These are phyloP conservation scores for Mormyrus proboscirostris DNA, from an alignment of 2,797 vertebrate genomes.

Conservation along the genomic window DNA sequence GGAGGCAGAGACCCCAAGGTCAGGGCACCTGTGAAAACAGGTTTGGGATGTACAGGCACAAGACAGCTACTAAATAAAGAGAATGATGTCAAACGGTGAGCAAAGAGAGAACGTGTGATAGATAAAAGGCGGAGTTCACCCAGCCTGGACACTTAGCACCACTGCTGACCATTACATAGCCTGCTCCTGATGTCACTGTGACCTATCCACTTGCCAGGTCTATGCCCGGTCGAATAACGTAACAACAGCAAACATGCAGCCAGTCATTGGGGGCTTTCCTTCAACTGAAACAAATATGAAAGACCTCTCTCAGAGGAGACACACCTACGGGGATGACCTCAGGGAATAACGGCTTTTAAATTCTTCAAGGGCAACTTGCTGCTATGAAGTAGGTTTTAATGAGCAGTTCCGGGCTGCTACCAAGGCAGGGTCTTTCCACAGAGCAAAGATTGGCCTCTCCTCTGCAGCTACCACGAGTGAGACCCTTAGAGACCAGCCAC, in stretches of 20 bases:
- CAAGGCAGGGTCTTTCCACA: background rate
- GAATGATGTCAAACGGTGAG: conserved; percentile 6
- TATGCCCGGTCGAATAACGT: background rate
- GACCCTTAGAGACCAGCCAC: background rate
- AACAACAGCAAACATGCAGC: background rate
- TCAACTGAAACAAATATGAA: conserved; percentile 7
- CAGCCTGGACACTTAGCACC: background rate
- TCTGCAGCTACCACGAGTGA: background rate
- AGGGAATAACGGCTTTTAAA: background rate
- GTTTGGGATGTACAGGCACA: background rate
- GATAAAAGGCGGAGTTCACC: background rate
- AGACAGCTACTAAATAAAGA: background rate
- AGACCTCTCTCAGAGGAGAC: background rate
- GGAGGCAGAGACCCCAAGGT: background rate
- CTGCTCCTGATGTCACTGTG: background rate
- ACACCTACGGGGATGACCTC: background rate
- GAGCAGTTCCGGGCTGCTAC: background rate
- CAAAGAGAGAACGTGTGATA: background rate
- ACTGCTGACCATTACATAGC: conserved; percentile 3
- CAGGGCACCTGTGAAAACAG: background rate
- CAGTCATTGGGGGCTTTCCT: conserved; percentile 3
- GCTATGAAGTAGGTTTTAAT: background rate
- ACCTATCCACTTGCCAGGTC: background rate
- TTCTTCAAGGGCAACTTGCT: background rate
- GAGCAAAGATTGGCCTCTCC: background rate